Conservation (phyloP, 2,888 invertebrate genomes). For the Unio delphinus region DNA sequence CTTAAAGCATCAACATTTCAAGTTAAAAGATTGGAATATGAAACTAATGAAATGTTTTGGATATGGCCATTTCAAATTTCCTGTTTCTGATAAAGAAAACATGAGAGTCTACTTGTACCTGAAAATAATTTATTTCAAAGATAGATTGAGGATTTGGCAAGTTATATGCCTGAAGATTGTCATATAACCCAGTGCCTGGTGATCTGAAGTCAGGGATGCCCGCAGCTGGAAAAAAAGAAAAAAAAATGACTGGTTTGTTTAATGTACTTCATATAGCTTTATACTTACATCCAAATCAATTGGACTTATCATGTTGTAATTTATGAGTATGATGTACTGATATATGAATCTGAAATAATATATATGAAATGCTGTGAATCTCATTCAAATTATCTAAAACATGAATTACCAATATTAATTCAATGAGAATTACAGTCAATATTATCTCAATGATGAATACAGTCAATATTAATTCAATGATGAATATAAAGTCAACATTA, state of each 20-base stretch:
- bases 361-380: too few species aligned
- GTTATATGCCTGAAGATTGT: slow-evolving; percentile 91
- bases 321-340: too few species aligned
- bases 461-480: too few species aligned
- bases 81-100: neutral
- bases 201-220: slow-evolving; percentile 98
- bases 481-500: too few species aligned
- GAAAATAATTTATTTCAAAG: slow-evolving; percentile 91
- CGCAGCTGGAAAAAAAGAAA: slow-evolving; percentile 78
- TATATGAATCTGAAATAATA: too few species aligned
- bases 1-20: too few species aligned
- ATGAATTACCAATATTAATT: too few species aligned
- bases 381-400: too few species aligned
- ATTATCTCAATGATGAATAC: too few species aligned
- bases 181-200: slow-evolving; percentile 91
- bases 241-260: neutral
- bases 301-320: too few species aligned
- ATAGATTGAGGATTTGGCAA: slow-evolving; percentile 93
- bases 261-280: neutral
- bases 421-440: too few species aligned
- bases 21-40: neutral
- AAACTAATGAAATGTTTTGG: neutral
- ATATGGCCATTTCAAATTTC: slow-evolving; percentile 1
- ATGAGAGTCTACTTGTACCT: slow-evolving; percentile 34
- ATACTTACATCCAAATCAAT: neutral